phyloP scores from a whole-genome alignment of 2,113 vertebrate species.

The Gracilinanus agilis region DNA sequence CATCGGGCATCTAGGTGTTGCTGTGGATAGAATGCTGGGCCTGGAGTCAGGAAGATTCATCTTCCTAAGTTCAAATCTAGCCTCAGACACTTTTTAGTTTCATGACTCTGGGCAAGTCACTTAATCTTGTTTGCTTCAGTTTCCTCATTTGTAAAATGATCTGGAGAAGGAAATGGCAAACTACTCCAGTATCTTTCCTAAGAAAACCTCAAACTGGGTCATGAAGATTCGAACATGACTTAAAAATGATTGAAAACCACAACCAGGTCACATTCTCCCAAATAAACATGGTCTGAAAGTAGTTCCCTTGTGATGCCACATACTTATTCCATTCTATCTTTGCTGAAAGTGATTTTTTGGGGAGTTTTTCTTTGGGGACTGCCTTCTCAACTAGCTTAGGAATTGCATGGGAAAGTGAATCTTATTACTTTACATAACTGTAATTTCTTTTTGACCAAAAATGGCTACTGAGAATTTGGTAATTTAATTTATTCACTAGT shows the following conservation, averaged over 20 bases:
- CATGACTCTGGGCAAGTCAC: not conserved
- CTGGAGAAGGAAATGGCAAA: not conserved
- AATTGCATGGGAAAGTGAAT: slow-evolving; percentile 3
- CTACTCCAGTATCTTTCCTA: not conserved
- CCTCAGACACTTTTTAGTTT: not conserved
- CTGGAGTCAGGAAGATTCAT: not conserved
- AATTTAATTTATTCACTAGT: slow-evolving; percentile 32
- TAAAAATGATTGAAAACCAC: slow-evolving; percentile 32
- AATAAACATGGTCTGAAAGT: slow-evolving; percentile 15
- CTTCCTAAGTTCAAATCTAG: not conserved
- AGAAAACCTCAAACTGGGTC: not conserved
- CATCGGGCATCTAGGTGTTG: not conserved
- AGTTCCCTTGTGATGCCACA: not conserved
- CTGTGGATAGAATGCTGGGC: not conserved
- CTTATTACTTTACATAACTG: slow-evolving; percentile 21
- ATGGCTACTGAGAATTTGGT: not conserved
- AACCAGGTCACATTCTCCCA: slow-evolving; percentile 36
- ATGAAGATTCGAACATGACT: not conserved
- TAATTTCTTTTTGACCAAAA: slow-evolving; percentile 42
- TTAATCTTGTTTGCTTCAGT: not conserved
- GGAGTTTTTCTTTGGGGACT: not conserved
- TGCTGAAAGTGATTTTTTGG: not conserved
- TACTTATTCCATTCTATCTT: not conserved
- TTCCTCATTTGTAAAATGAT: not conserved
- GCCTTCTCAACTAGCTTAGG: slow-evolving; percentile 10